phyloP scores from a whole-genome alignment of 2,113 vertebrate species.

The Oncorhynchus mykiss region DNA sequence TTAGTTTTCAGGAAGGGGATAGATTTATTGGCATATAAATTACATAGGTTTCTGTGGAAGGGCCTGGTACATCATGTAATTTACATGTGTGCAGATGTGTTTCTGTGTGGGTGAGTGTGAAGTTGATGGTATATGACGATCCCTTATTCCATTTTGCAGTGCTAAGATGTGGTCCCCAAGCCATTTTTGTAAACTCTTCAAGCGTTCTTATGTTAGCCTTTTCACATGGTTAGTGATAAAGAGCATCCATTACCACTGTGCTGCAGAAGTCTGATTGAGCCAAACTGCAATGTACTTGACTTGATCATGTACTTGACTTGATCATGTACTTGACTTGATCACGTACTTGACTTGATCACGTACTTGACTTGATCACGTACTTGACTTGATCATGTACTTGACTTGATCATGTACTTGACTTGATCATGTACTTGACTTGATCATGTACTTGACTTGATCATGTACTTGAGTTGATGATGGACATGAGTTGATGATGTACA shows the following conservation, averaged over 20 bases:
- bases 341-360: no score
- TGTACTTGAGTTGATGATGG: not conserved
- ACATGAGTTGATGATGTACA: not conserved
- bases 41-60: slow-evolving; percentile 60
- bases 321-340: no score
- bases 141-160: slow-evolving; percentile 24
- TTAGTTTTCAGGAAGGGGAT: slow-evolving; percentile 70
- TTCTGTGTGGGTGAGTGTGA: slow-evolving; percentile 42
- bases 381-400: no score
- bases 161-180: not conserved
- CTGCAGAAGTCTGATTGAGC: not conserved
- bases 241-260: not conserved
- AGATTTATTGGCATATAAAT: slow-evolving; percentile 74
- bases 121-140: slow-evolving; percentile 30
- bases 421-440: no score
- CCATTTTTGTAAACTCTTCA: not conserved
- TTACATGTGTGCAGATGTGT: slow-evolving; percentile 63
- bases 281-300: not conserved
- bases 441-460: not conserved
- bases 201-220: not conserved
- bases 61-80: slow-evolving; percentile 61
- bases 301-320: not conserved
- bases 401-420: not conserved
- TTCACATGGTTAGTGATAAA: not conserved
- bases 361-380: no score